Evolutionary conservation across 1,140 invertebrate species (phyloP).

Genomic region (Bemisia tabaci): DNA sequence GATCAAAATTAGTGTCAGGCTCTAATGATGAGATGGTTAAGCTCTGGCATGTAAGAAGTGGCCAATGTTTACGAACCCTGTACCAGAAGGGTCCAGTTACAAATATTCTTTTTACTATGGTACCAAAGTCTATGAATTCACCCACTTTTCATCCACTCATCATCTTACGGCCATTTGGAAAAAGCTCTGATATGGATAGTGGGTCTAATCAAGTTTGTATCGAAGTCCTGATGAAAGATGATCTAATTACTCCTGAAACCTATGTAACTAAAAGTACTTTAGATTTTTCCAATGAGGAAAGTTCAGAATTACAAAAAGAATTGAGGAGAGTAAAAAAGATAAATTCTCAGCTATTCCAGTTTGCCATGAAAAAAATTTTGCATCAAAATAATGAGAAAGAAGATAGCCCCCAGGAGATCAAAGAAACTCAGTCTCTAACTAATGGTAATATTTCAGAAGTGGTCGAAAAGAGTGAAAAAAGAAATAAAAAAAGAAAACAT

Average conservation of each 20-base stretch:
- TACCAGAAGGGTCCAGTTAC: slow-evolving; percentile 55
- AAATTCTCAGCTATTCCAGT: background rate
- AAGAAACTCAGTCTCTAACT: too few species aligned
- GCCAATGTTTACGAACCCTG: slow-evolving; percentile 52
- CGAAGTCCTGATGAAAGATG: background rate
- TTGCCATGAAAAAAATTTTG: background rate
- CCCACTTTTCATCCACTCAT: slow-evolving; percentile 13
- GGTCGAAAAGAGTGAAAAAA: too few species aligned
- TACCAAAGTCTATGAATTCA: slow-evolving; percentile 10
- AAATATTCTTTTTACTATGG: slow-evolving; percentile 45
- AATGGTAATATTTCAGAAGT: too few species aligned
- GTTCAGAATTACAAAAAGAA: background rate
- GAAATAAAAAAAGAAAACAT: background rate
- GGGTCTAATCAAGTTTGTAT: background rate
- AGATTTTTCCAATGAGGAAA: background rate
- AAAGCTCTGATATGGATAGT: slow-evolving; percentile 10
- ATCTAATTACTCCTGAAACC: background rate
- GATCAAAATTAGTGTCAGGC: slow-evolving; percentile 52
- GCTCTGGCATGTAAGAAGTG: slow-evolving; percentile 63
- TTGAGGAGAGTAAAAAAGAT: background rate
- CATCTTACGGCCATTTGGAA: slow-evolving; percentile 12
- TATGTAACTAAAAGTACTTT: background rate
- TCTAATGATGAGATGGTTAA: slow-evolving; percentile 55
- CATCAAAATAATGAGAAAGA: background rate
- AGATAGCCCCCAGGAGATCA: too few species aligned